Base-by-base conservation (phyloP, 2,888 invertebrate genomes). In the Latrodectus elegans region DNA sequence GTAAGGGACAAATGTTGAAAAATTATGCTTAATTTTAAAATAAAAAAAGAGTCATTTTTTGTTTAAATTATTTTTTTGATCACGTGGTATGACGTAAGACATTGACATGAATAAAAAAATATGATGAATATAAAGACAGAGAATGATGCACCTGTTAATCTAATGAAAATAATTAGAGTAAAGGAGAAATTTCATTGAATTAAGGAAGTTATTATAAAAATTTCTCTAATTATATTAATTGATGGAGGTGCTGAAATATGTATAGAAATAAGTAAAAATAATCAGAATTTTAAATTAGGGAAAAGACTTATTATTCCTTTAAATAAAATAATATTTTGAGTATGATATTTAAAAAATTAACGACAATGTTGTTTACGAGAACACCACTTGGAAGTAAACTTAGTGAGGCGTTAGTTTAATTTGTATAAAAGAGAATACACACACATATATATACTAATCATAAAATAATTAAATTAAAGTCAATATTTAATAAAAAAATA, bases 301-400 rank as follows among this genome's bases (percentile, higher is more conserved):
- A 67, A 67, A 9, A 17, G 0, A 8, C 8, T n/a, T 9, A 94
- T 93, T 92, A 95, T 91, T 0, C 95, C 95, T 49, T 94, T 95
- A 94, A 94, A 94, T 93, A 94, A 92, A 92, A 93, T 93, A 92
- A 94, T 77, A 11, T 92, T 84, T 82, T 53, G 90, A 89, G 89
- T 91, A 89, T 88, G 67, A 89, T 76, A 83, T 90, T 90, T 22
- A n/a, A n/a, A n/a, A n/a, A n/a, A n/a, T n/a, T n/a, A n/a, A n/a
- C n/a, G n/a, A n/a, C n/a, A 22, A 22, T 22, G 1, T 22, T 22
- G 22, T 22, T 22, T 22, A 22, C 22, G 22, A 22, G 22, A 1
- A 22, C 1, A 22, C 22, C 22, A 22, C 22, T 22, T 22, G 22
- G 1, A 22, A 22, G 22, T 22, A 1, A 0, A 22, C 22, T 22